A percentile compares a stretch with the other conserved stretches of the same genome.
These are phyloP conservation scores for Poecilia gillii DNA, from an alignment of 2,797 vertebrate genomes.

Conservation along the genomic window DNA sequence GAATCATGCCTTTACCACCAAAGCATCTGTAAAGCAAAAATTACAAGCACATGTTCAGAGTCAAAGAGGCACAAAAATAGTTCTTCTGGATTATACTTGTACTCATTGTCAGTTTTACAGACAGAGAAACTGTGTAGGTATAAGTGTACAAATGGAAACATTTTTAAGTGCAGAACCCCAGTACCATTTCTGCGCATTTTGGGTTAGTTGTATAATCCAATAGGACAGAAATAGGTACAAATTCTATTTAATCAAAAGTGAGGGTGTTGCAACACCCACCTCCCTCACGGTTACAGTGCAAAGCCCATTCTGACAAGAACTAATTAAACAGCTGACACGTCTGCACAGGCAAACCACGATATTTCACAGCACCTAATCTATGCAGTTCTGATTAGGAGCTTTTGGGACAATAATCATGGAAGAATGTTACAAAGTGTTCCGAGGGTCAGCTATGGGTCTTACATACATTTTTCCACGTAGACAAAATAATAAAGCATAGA, in stretches of 20 bases:
- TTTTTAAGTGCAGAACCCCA: neutral
- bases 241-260: slow-evolving; percentile 2
- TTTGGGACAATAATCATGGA: slow-evolving; percentile 10
- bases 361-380: slow-evolving; percentile 6
- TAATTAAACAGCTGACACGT: slow-evolving; percentile 29
- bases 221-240: neutral
- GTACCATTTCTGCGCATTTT: neutral
- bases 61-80: neutral
- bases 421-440: neutral
- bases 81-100: neutral
- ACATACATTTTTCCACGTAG: neutral
- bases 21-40: neutral
- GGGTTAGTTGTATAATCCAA: neutral
- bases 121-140: neutral
- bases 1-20: neutral
- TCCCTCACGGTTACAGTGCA: neutral
- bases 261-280: slow-evolving; percentile 7
- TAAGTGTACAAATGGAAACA: neutral
- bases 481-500: neutral
- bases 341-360: slow-evolving; percentile 10
- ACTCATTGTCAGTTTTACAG: neutral
- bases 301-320: slow-evolving; percentile 7
- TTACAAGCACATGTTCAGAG: neutral
- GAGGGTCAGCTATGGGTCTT: neutral
- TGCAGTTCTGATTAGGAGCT: slow-evolving; percentile 5